Base-by-base conservation (phyloP, 37 sponge, comb jelly and placozoan species). In the Petrosia ficiformis region DNA sequence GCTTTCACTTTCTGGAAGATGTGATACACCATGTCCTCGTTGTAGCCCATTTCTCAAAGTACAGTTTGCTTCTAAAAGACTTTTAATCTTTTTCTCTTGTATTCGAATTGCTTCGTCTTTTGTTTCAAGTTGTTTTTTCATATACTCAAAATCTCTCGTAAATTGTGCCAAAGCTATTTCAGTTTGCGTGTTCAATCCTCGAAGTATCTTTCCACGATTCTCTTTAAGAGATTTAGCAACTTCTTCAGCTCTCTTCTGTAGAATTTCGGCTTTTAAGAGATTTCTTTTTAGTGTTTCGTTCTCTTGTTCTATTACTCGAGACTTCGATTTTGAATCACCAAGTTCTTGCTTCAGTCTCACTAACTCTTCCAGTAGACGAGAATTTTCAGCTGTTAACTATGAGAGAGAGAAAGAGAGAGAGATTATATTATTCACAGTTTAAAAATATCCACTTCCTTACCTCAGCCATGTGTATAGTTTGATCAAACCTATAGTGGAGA, bases 161-260 rank as follows among this genome's bases (percentile, higher is more conserved):
- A 86, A 59, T 31, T 86, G 86, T 1, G 78, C 71, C 38, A 57
- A 39, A 2, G 80, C 80, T 30, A 86, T 75, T 69, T 86, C 86
- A 2, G 86, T 79, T 57, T 86, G 86, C 28, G 75, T 86, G 59
- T 79, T 79, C n/a, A 86, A 59, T 21, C 86, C 86, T 69, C 80
- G 36, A 8, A 86, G 74, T n/a, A 86, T 40, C 64, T 86, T 86
- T 1, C 75, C 80, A 35, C 86, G 36, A 40, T 66, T 79, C 26
- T 79, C 86, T 33, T 44, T 43, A 11, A 85, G 59, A 22, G 42
- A 42, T 42, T 68, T 59, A 0, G 79, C 43, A 8, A 79, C 86
- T 19, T 76, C 65, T 10, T 84, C 84, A 0, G 68, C 33, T 30
- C 36, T 84, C 26, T 42, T 28, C 2, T 4, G 32, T 2, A 5